A percentile compares a stretch with the other conserved stretches of the same genome.
Evolutionary conservation across 2,113 vertebrate species (phyloP).

Genomic region (Scalopus aquaticus): DNA sequence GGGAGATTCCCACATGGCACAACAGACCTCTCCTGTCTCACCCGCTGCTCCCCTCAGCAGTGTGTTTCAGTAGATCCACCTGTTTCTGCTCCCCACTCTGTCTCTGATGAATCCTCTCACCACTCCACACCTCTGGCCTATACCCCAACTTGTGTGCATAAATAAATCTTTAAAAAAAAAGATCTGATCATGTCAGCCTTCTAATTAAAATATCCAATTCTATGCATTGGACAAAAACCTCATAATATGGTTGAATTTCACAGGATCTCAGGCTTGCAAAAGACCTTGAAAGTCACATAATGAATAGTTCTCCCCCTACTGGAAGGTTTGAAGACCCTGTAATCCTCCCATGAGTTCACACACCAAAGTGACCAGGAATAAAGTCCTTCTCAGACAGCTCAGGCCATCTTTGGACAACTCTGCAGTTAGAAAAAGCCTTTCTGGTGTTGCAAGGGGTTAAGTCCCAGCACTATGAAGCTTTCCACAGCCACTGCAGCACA

Average conservation of each 20-base stretch:
- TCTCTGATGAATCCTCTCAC: no score
- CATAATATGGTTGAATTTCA: background rate
- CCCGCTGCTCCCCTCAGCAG: no score
- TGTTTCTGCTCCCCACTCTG: no score
- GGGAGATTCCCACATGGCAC: no score
- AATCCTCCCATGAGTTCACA: slow-evolving; percentile 1
- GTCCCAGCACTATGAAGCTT: no score
- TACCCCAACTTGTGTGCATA: no score
- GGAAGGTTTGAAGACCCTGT: background rate
- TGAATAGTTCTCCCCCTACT: background rate
- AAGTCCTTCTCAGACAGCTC: background rate
- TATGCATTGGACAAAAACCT: background rate
- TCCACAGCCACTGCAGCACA: no score
- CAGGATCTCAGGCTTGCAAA: background rate
- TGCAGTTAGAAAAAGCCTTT: background rate
- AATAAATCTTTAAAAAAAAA: no score
- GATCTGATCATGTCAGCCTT: background rate
- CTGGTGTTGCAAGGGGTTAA: no score
- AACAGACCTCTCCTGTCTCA: no score
- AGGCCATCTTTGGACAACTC: background rate
- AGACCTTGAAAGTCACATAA: background rate
- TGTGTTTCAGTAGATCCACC: no score
- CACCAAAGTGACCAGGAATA: background rate
- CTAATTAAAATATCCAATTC: slow-evolving; percentile 33
- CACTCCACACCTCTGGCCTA: no score